Conservation (phyloP, 2,888 invertebrate species). For the Eupelmus urozonus region DNA sequence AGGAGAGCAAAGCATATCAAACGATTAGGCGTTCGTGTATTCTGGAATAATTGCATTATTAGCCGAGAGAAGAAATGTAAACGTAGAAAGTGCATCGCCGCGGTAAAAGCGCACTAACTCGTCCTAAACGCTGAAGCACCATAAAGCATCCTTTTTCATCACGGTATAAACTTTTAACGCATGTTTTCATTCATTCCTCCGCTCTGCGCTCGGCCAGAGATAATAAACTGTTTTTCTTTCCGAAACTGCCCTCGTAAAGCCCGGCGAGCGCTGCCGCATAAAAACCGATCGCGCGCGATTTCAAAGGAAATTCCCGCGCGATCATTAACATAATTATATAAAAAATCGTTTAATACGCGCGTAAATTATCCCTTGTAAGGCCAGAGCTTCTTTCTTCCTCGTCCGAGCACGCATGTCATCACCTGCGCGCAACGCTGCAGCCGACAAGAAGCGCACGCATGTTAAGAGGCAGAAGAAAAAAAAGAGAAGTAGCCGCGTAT, state of each 20-base stretch:
- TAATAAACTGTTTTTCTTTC: conserved; percentile 28
- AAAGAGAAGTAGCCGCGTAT: conserved; percentile 1
- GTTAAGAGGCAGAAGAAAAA: background rate
- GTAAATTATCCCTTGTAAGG: conserved; percentile 41
- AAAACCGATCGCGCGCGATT: conserved; percentile 43
- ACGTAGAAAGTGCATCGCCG: conserved; percentile 31
- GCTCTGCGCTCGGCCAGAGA: conserved; percentile 15
- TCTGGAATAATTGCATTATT: conserved; percentile 46
- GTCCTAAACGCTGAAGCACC: conserved; percentile 39
- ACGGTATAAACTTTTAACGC: conserved; percentile 44
- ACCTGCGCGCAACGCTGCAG: conserved; percentile 27
- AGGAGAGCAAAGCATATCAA: background rate
- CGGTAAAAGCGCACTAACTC: conserved; percentile 19
- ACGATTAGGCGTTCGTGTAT: background rate
- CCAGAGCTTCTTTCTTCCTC: conserved; percentile 3
- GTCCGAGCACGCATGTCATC: conserved; percentile 16
- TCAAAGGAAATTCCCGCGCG: conserved; percentile 33
- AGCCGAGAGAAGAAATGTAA: conserved; percentile 23
- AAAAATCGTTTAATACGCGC: conserved; percentile 36
- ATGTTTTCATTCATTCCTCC: conserved; percentile 55
- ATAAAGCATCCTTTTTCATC: conserved; percentile 56
- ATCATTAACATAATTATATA: conserved; percentile 53
- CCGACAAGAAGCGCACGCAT: conserved; percentile 7
- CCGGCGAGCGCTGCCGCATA: conserved; percentile 1
- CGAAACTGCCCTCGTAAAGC: conserved; percentile 57